Base-by-base conservation (phyloP, 2,888 invertebrate species). In the Patella pellucida region DNA sequence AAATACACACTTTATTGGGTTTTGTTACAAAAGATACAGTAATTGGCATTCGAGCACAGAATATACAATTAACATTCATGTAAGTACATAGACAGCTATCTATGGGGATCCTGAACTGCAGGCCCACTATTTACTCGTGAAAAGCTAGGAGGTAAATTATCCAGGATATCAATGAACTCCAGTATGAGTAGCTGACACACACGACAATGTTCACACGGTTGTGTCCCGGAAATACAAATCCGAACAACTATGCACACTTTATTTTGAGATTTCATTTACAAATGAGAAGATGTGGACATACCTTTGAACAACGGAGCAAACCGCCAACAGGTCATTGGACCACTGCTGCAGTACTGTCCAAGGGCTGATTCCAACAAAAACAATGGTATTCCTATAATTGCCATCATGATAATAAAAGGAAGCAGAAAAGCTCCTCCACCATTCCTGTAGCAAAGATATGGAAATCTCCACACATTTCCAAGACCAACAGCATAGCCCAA, bases 391-490 rank as follows among this genome's bases (percentile, higher is more conserved):
- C 91, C 91, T 15, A 89, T 87, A 23, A 89, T 84, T 9, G 85
- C 74, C 85, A 90, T 85, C 89, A 90, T 90, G 23, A 91, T 78
- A 12, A 85, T 80, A 77, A 90, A 91, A 0, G 91, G 91, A 19
- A 91, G 87, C 12, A 91, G 82, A 79, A 91, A 91, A 4, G 91
- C 90, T 51, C 91, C 91, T 3, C 89, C 89, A 9, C 89, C 89
- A 78, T 89, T 89, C 62, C 86, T 81, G 81, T 89, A 90, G 77
- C 88, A 89, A 14, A 89, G 82, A 80, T 94, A 94, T 4, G 94
- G 94, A 89, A 94, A 94, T 77, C 94, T 89, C 94, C 94, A 94
- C 16, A 94, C 91, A 83, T 89, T 89, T 16, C 89, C 88, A 16
- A 89, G 83, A 1, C 88, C 88, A 1, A 89, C 88, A 19, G 88